phyloP scores from a whole-genome alignment of 2,888 invertebrate species.

The Apamea epomidion region DNA sequence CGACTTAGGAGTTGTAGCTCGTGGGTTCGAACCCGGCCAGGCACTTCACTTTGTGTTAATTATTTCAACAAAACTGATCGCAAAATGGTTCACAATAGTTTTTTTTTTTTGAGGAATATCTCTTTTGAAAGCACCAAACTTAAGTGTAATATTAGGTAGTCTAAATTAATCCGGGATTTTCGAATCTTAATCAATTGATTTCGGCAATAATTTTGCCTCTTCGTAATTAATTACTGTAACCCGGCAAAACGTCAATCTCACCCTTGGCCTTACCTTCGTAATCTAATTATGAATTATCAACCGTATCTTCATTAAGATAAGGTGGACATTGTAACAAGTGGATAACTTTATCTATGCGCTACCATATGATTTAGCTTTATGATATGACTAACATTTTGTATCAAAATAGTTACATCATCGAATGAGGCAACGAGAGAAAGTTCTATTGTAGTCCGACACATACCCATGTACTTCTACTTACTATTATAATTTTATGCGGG shows the following conservation, averaged over 20 bases:
- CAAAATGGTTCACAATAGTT: neutral
- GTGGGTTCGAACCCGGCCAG: no score
- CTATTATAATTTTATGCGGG: constrained; percentile 65
- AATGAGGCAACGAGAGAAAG: constrained; percentile 75
- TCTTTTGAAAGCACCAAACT: neutral
- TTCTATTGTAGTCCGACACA: constrained; percentile 65
- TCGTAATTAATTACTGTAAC: neutral
- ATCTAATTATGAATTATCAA: constrained; percentile 8
- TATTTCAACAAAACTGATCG: neutral
- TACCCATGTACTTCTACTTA: constrained; percentile 50
- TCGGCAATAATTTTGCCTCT: neutral
- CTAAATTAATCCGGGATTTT: neutral
- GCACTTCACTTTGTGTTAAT: no score
- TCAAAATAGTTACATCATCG: constrained; percentile 70
- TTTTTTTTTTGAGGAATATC: no score
- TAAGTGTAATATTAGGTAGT: neutral
- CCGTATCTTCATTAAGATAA: neutral
- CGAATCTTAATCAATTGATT: neutral
- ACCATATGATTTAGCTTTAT: constrained; percentile 27
- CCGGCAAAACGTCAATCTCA: neutral
- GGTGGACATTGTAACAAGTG: neutral
- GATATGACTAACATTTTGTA: constrained; percentile 42
- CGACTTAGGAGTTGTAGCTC: no score
- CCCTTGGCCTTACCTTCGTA: constrained; percentile 8
- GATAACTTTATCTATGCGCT: neutral